phyloP scores from a whole-genome alignment of 2,888 invertebrate species.

The Zele albiditarsus region DNA sequence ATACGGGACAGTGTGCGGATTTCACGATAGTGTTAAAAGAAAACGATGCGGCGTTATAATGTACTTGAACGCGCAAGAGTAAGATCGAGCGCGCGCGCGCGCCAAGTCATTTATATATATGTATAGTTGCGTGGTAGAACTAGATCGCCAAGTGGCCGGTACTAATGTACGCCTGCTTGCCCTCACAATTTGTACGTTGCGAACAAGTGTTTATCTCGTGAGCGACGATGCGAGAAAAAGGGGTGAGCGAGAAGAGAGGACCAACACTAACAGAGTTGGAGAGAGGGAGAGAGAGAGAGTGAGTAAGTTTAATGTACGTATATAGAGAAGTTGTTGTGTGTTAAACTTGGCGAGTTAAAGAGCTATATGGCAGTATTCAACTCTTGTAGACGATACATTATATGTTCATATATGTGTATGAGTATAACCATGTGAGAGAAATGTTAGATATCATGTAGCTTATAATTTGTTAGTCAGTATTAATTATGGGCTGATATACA shows the following conservation, averaged over 20 bases:
- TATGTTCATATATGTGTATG: neutral
- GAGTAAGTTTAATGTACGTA: neutral
- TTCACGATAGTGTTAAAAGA: neutral
- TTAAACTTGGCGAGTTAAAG: neutral
- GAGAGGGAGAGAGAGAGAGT: neutral
- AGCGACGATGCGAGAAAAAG: slow-evolving; percentile 44
- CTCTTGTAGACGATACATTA: slow-evolving; percentile 20
- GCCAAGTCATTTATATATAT: neutral
- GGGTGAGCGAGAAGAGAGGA: slow-evolving; percentile 34
- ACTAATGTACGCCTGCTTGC: slow-evolving; percentile 29
- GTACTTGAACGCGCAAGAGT: slow-evolving; percentile 1
- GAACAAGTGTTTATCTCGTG: slow-evolving; percentile 49
- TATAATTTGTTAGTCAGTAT: slow-evolving; percentile 56
- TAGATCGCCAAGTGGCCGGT: slow-evolving; percentile 35
- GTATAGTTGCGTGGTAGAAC: slow-evolving; percentile 16
- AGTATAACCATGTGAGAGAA: slow-evolving; percentile 40
- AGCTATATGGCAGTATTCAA: neutral
- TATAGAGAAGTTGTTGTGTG: neutral
- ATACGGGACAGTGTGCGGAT: neutral
- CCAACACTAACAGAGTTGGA: slow-evolving; percentile 4
- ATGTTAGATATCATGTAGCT: slow-evolving; percentile 37
- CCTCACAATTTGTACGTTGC: slow-evolving; percentile 50
- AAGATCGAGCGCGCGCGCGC: neutral
- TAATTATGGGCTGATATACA: slow-evolving; percentile 56
- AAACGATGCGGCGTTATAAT: slow-evolving; percentile 5